Base-by-base conservation (phyloP, 2,888 invertebrate species). In the Myopa testacea region DNA sequence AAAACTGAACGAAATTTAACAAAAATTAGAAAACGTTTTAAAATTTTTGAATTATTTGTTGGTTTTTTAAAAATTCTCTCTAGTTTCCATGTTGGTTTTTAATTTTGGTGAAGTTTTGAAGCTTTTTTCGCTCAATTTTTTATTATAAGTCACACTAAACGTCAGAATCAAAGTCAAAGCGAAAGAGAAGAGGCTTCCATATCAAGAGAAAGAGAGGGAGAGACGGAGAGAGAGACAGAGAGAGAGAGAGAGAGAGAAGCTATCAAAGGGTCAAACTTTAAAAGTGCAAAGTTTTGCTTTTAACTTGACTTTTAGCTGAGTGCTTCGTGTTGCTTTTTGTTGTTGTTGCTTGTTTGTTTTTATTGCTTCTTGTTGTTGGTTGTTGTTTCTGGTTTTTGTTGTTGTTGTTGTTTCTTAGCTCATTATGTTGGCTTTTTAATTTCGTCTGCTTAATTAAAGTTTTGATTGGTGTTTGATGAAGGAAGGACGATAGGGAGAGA, bases 281-380 rank as follows among this genome's bases (percentile, higher is more conserved):
- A 45, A 45, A 45, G 45, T 45, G 45, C 7, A 45, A 45, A 45
- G 62, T 34, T 62, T 62, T 26, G 62, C 62, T 16, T 8, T 45
- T 45, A 45, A 3, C 45, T 45, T 45, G 45, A 45, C 7, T 45
- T 45, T 45, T 10, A 45, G 45, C 45, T 45, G 45, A 45, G 45
- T 45, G 45, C 45, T 45, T 6, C 6, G 45, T 45, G 45, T 3
- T 45, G 6, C 45, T 8, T 83, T 84, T 84, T 85, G 37, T 76
- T 34, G 68, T 34, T 70, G 78, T 70, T 45, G 50, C 58, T 69
- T 45, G 19, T 50, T 4, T 16, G 5, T 10, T 34, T 7, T 50
- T 58, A 45, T 60, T 60, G 19, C 16, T 76, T 19, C 62, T 40
- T 70, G 78, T 70, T 45, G 50, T 69, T 45, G 19, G 1, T 4